Evolutionary conservation across 35 echinoderm and acorn worm species (phyloP).

Genomic region (Heliocidaris tuberculata): DNA sequence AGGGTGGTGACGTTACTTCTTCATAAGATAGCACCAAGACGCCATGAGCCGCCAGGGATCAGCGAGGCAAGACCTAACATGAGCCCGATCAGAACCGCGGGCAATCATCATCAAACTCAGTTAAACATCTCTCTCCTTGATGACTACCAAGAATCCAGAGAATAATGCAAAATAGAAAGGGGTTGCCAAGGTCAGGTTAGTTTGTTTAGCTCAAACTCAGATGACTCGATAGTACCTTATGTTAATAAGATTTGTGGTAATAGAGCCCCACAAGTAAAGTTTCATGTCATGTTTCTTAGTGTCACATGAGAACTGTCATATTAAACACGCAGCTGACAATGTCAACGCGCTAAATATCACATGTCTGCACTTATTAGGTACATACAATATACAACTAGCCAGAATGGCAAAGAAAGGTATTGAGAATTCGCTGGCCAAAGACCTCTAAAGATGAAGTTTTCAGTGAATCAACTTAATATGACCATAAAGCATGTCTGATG

Average conservation of each 20-base stretch:
- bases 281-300: neutral
- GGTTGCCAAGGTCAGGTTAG: neutral
- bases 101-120: slow-evolving; percentile 28
- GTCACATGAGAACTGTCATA: slow-evolving; percentile 17
- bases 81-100: slow-evolving; percentile 9
- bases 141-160: neutral
- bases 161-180: neutral
- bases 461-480: neutral
- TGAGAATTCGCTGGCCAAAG: neutral
- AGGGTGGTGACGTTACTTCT: slow-evolving; percentile 20
- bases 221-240: neutral
- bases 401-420: neutral
- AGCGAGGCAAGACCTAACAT: neutral
- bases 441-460: neutral
- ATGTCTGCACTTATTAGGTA: neutral
- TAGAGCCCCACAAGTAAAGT: slow-evolving; percentile 15
- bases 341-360: neutral
- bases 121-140: neutral
- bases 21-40: slow-evolving; percentile 11
- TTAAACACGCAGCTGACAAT: neutral
- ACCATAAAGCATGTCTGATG: neutral
- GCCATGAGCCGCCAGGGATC: neutral
- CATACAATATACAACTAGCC: neutral
- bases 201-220: slow-evolving; percentile 17
- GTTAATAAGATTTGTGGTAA: slow-evolving; percentile 16